Percentiles rank a stretch among this genome's conserved stretches.
Evolutionary conservation across 2,888 invertebrate species (phyloP).

Genomic region (Lydus trimaculatus): DNA sequence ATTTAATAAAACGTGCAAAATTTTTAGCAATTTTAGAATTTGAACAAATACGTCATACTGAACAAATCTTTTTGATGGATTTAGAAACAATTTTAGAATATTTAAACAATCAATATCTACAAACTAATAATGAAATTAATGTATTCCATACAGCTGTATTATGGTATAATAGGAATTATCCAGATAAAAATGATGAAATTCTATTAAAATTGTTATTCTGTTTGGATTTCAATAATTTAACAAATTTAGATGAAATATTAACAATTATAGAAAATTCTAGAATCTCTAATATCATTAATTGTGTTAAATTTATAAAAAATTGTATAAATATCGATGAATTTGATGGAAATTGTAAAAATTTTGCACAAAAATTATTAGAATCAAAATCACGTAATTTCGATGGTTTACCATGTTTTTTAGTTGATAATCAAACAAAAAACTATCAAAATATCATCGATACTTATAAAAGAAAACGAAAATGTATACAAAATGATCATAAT

Average conservation of each 20-base stretch:
- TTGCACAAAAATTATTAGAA: not conserved
- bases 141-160: not conserved
- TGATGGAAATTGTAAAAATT: not conserved
- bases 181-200: not conserved
- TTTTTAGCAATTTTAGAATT: slow-evolving; percentile 6
- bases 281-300: not conserved
- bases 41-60: not conserved
- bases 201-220: slow-evolving; percentile 7
- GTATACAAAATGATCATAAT: not conserved
- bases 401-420: not conserved
- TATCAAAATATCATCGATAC: not conserved
- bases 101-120: slow-evolving; percentile 3
- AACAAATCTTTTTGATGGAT: not conserved
- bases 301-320: not conserved
- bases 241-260: not conserved
- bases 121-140: not conserved
- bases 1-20: not conserved
- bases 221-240: not conserved
- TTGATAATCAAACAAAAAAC: not conserved
- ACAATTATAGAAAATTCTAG: not conserved
- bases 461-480: not conserved
- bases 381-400: not conserved
- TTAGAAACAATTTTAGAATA: not conserved
- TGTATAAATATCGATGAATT: not conserved
- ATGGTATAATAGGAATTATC: not conserved